Percentiles rank a stretch among this genome's conserved stretches.
phyloP scores from a whole-genome alignment of 2,113 vertebrate species.

The Nesoenas mayeri region DNA sequence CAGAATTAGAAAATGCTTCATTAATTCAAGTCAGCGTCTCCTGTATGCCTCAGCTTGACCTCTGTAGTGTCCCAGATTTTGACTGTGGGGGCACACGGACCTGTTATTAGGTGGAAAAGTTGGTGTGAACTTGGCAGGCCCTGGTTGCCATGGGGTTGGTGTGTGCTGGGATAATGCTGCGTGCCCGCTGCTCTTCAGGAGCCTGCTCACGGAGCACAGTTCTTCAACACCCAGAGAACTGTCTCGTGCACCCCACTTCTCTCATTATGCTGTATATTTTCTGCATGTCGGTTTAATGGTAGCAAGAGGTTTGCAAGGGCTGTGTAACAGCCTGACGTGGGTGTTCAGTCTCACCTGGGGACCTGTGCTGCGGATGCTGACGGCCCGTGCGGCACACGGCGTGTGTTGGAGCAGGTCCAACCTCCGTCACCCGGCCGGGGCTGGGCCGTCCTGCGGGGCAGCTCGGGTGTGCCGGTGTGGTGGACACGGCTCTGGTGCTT shows the following conservation, averaged over 20 bases:
- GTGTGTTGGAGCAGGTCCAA: background rate
- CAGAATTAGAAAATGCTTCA: constrained; percentile 48
- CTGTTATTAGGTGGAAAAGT: background rate
- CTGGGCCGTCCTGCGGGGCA: background rate
- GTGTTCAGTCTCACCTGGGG: background rate
- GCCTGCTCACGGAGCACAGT: no score
- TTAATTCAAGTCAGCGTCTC: constrained; percentile 13
- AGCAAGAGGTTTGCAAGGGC: background rate
- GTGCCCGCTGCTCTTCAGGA: background rate
- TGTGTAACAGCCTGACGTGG: no score
- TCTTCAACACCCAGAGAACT: no score
- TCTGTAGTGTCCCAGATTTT: background rate
- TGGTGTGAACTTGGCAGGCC: background rate
- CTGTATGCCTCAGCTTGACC: background rate
- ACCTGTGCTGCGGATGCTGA: background rate
- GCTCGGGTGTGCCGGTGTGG: no score
- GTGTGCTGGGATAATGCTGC: background rate
- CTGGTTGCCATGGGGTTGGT: fast-evolving
- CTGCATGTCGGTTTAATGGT: fast-evolving
- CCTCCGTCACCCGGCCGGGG: fast-evolving
- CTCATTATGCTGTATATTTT: fast-evolving
- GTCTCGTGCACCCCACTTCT: fast-evolving
- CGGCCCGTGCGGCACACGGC: fast-evolving
- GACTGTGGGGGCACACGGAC: background rate
- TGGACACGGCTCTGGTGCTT: background rate